A percentile compares a stretch with the other conserved stretches of the same genome.
Conservation (phyloP, 2,888 invertebrate species). For the Doris montereyensis region DNA sequence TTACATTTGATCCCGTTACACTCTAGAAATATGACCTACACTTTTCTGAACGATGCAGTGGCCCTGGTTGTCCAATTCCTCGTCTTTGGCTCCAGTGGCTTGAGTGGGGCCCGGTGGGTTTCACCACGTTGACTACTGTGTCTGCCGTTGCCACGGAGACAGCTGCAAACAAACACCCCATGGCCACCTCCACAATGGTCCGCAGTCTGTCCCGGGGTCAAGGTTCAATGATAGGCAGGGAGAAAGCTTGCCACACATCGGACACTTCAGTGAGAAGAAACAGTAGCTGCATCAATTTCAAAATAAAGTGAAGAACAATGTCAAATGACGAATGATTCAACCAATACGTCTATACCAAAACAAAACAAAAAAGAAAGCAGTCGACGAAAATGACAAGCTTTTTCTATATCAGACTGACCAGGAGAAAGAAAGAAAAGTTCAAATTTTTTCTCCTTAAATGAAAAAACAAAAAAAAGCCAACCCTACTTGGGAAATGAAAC, state of each 20-base stretch:
- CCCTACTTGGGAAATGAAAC: no score
- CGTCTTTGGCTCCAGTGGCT: conserved; percentile 77
- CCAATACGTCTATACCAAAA: no score
- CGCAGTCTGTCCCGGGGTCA: conserved; percentile 87
- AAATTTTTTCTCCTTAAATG: no score
- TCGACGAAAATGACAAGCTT: no score
- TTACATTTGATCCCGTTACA: no score
- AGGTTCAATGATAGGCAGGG: conserved; percentile 90
- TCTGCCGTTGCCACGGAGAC: conserved; percentile 73
- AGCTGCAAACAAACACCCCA: conserved; percentile 83
- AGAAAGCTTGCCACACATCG: conserved; percentile 86
- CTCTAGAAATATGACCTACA: conserved; percentile 62
- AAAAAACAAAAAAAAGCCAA: no score
- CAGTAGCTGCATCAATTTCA: no score
- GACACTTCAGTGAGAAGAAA: conserved; percentile 88
- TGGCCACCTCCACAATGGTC: conserved; percentile 86
- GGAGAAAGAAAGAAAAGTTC: no score
- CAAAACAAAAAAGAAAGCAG: no score
- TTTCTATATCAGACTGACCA: no score
- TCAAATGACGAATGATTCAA: no score
- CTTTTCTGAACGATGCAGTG: conserved; percentile 90
- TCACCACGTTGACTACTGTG: conserved; percentile 68
- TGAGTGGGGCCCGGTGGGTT: conserved; percentile 54
- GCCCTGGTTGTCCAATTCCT: conserved; percentile 85
- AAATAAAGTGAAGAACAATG: no score